Evolutionary conservation across 2,797 vertebrate genomes (phyloP), one percentile per base, ranked within the genome.

Genomic region (Anguilla megastoma): DNA sequence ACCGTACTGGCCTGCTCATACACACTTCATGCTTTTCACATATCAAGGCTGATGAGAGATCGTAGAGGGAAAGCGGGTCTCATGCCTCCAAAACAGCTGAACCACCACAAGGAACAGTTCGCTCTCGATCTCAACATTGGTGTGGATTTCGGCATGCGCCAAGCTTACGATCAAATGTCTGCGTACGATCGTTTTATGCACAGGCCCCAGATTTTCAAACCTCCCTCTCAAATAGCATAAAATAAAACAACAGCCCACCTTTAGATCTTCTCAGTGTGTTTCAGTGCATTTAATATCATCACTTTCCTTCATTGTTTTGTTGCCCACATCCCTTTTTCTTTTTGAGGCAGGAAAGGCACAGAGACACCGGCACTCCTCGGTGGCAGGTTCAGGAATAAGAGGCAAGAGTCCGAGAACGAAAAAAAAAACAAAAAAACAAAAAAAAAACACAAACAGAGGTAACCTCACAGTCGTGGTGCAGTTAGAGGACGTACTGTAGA

Each of bases 391-490:
- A 9, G 84, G 52, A 36, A 36, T 36, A 58, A 33, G 7, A 56
- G 50, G 27, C 9, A 27, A 48, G 30, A 84, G 52, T 36, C 33
- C 30, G 79, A 79, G 24, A 56, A 52, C 8, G 9, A 52, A 52
- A 52, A 52, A 56, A 56, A 88, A 24, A 36, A 89, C 86, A 90
- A 89, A 88, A 87, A 88, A 89, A 88, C 87, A 88, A 87, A 93
- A 91, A 88, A 84, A 90, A 85, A 84, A 48, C 91, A 93, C 90
- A 92, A 94, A 93, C 94, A 95, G 92, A 93, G 95, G 93, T 94
- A 95, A 95, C 94, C 94, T 95, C 66, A 66, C 58, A 41, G 94
- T 94, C 94, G 94, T 93, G 94, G 93, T 91, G 90, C 94, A 94
- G 94, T 94, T 94, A 91, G 93, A 94, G 94, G 95, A 95, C 92